A percentile compares a stretch with the other conserved stretches of the same genome.
These are phyloP conservation scores for Caenorhabditis sp. DNA, from an alignment of 2,888 invertebrate species.

Conservation along the genomic window DNA sequence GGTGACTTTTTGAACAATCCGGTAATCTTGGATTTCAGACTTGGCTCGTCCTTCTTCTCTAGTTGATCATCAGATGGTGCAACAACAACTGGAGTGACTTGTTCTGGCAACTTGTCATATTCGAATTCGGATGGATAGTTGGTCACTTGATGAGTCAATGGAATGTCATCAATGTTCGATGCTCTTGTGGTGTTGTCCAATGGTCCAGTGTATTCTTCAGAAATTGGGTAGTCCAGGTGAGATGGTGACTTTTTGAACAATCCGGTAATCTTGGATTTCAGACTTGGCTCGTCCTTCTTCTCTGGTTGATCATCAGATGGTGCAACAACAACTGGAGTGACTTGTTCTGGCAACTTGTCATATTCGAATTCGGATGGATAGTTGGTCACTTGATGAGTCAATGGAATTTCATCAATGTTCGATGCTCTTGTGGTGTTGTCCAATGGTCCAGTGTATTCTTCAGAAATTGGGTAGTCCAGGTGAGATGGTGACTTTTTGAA, in stretches of 20 bases:
- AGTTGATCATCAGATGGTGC: background rate
- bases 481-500: conserved; percentile 3
- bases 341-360: conserved; percentile 19
- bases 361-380: conserved; percentile 23
- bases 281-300: conserved; percentile 27
- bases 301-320: conserved; percentile 13
- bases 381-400: background rate
- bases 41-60: conserved; percentile 19
- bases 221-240: conserved; percentile 22
- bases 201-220: conserved; percentile 23
- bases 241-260: conserved; percentile 4
- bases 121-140: conserved; percentile 28
- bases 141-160: conserved; percentile 6
- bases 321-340: conserved; percentile 13
- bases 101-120: conserved; percentile 26
- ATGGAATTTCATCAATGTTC: conserved; percentile 1
- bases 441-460: background rate
- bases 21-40: conserved; percentile 21
- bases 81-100: conserved; percentile 4
- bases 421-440: background rate
- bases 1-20: conserved; percentile 37
- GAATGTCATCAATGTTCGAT: conserved; percentile 23
- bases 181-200: conserved; percentile 12
- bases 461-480: background rate
- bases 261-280: conserved; percentile 36